Evolutionary conservation across 2,113 vertebrate genomes (phyloP).

Genomic region (Guaruba guarouba): DNA sequence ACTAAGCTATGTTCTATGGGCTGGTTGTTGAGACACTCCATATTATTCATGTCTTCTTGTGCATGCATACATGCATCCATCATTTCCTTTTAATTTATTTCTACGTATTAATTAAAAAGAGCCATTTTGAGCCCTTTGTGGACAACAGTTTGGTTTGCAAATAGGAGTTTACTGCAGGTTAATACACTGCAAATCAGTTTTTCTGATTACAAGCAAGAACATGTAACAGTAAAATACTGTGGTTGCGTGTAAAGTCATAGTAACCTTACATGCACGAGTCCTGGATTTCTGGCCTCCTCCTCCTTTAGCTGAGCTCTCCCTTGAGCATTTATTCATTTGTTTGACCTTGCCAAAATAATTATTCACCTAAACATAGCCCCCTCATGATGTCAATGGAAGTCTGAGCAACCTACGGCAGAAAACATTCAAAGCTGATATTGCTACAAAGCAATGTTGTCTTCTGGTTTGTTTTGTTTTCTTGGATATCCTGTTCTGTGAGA

Average conservation of each 20-base stretch:
- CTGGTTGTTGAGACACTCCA: not conserved
- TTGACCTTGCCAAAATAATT: constrained; percentile 67
- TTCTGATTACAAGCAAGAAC: not conserved
- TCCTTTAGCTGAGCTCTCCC: constrained; percentile 35
- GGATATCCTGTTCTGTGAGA: not conserved
- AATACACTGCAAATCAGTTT: not conserved
- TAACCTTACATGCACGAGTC: not conserved
- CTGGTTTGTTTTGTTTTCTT: constrained; percentile 30
- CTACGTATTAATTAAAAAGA: not conserved
- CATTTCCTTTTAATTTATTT: not conserved
- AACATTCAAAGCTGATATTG: constrained; percentile 41
- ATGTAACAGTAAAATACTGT: not conserved
- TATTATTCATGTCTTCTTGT: not conserved
- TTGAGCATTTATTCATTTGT: constrained; percentile 62
- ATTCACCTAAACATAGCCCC: constrained; percentile 41
- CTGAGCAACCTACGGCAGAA: constrained; percentile 61
- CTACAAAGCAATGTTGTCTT: constrained; percentile 31
- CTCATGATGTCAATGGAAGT: constrained; percentile 52
- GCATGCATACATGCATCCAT: not conserved
- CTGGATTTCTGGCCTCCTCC: constrained; percentile 5
- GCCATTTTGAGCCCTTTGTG: not conserved
- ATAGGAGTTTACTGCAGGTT: not conserved
- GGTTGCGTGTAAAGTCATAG: constrained; percentile 1
- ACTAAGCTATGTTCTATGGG: not conserved
- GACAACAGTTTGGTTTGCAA: not conserved